Evolutionary conservation across 2,113 vertebrate genomes (phyloP).

Genomic region (Glaucomys volans): DNA sequence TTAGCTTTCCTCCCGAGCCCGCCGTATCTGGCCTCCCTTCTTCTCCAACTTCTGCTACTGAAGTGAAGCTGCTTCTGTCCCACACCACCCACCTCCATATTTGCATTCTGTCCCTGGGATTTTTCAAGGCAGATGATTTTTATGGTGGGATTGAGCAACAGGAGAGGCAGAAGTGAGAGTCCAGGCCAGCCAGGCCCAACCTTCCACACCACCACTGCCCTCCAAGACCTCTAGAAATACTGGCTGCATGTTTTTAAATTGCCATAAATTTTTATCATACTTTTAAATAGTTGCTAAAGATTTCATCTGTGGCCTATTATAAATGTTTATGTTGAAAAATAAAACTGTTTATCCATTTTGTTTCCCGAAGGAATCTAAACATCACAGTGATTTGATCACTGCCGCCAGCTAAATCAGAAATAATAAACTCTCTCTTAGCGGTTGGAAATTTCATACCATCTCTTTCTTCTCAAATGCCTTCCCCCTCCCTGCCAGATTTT

Average conservation of each 20-base stretch:
- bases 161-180: neutral
- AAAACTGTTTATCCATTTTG: neutral
- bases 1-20: neutral
- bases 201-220: neutral
- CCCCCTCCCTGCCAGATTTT: neutral
- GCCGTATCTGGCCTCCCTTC: neutral
- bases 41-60: neutral
- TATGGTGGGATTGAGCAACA: neutral
- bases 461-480: neutral
- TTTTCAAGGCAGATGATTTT: neutral
- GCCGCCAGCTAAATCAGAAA: neutral
- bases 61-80: neutral
- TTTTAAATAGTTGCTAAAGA: neutral
- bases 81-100: neutral
- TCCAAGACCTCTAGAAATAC: neutral
- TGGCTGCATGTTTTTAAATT: neutral
- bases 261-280: neutral
- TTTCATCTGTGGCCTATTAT: neutral
- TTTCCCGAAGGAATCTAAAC: neutral
- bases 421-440: neutral
- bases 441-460: neutral
- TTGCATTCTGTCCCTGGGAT: neutral
- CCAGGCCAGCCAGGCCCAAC: neutral
- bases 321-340: neutral
- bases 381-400: neutral